These are phyloP conservation scores for Drosophila albomicans DNA, from an alignment of 1,140 invertebrate genomes.

Conservation along the genomic window DNA sequence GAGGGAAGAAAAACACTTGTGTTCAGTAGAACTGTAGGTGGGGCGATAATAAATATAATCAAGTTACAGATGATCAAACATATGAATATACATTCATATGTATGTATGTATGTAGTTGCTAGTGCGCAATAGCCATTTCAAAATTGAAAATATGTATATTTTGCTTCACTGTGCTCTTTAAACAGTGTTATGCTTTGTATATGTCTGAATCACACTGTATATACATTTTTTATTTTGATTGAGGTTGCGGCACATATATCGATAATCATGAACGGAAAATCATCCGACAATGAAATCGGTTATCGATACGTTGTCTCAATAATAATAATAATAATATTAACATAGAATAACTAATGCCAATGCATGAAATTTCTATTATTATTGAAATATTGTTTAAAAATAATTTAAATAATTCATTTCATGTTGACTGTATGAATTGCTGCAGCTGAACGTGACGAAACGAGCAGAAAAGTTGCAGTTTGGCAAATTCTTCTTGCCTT, in stretches of 20 bases:
- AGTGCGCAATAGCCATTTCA: conserved; percentile 25
- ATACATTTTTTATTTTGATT: conserved; percentile 23
- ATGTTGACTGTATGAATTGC: no score
- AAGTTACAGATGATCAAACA: conserved; percentile 21
- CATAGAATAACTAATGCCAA: no score
- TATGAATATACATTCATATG: not conserved
- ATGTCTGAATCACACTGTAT: conserved; percentile 22
- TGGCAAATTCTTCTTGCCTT: no score
- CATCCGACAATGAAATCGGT: not conserved
- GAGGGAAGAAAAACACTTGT: conserved; percentile 19
- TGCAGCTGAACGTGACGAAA: no score
- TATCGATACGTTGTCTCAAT: not conserved
- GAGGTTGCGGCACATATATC: conserved; percentile 7
- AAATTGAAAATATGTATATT: not conserved
- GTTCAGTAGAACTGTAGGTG: conserved; percentile 8
- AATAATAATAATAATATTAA: no score
- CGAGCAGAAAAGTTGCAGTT: no score
- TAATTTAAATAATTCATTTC: no score
- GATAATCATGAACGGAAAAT: not conserved
- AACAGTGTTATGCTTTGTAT: not conserved
- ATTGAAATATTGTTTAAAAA: no score
- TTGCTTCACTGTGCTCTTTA: conserved; percentile 20
- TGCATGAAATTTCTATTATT: no score
- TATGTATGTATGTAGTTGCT: not conserved
- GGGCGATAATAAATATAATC: conserved; percentile 12